These are phyloP conservation scores for Ploceus nigricollis DNA, from an alignment of 2,113 vertebrate species.

Conservation along the genomic window DNA sequence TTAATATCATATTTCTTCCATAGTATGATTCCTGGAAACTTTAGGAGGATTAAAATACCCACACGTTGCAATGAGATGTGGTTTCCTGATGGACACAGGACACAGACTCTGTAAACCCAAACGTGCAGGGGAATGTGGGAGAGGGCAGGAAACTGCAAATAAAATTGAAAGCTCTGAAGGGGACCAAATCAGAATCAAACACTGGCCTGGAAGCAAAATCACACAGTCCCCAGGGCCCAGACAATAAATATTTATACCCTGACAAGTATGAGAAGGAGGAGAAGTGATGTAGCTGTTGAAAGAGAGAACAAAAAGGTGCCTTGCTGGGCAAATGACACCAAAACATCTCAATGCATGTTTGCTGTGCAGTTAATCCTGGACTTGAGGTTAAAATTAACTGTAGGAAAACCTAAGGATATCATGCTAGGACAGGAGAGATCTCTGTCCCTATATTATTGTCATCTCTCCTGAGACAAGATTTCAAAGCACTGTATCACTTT, in stretches of 20 bases:
- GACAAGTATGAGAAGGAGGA: neutral
- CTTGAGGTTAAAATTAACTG: neutral
- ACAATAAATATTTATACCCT: neutral
- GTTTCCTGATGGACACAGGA: neutral
- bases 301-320: neutral
- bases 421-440: neutral
- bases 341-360: neutral
- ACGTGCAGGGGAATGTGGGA: neutral
- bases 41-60: neutral
- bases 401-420: neutral
- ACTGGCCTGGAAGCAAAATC: neutral
- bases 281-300: neutral
- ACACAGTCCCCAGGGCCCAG: neutral
- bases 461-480: neutral
- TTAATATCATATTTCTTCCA: neutral
- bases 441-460: neutral
- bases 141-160: neutral
- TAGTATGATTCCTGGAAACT: neutral
- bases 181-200: neutral
- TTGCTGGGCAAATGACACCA: neutral
- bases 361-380: neutral
- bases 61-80: rapidly evolving
- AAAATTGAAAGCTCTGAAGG: neutral
- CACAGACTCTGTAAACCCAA: neutral
- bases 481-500: neutral